Percentiles rank a stretch among this genome's conserved stretches.
These are phyloP conservation scores for Agrotis puta DNA, from an alignment of 2,888 invertebrate species.

Conservation along the genomic window DNA sequence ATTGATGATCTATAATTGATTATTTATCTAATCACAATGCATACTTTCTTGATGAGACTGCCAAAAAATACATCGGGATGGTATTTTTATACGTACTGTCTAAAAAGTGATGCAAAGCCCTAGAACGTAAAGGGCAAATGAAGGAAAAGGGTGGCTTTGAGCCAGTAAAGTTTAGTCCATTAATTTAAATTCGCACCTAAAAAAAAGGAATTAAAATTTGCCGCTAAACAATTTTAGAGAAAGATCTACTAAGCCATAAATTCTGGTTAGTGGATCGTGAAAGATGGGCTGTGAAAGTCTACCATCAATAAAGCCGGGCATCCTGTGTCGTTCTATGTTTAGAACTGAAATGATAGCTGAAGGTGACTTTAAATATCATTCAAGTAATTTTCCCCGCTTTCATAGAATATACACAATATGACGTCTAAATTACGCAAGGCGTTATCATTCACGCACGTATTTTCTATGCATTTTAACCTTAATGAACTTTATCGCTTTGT, in stretches of 20 bases:
- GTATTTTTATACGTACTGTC: background rate
- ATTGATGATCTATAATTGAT: background rate
- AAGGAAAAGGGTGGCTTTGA: no score
- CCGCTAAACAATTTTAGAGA: background rate
- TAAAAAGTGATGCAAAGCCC: no score
- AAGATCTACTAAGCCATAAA: background rate
- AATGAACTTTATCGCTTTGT: constrained; percentile 23
- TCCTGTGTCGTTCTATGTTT: constrained; percentile 14
- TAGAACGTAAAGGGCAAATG: no score
- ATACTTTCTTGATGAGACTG: background rate
- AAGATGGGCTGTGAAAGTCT: constrained; percentile 1
- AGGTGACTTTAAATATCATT: constrained; percentile 42
- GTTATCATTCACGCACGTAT: constrained; percentile 32
- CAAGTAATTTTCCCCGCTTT: constrained; percentile 27
- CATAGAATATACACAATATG: constrained; percentile 6
- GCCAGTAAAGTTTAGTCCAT: no score
- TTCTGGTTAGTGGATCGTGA: constrained; percentile 2
- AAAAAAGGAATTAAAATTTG: no score
- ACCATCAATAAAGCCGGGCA: background rate
- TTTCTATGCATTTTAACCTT: constrained; percentile 42
- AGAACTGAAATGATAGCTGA: constrained; percentile 21
- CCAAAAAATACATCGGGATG: background rate
- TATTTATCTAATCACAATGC: background rate
- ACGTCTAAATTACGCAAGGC: constrained; percentile 17
- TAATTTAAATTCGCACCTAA: no score